Base-by-base conservation (phyloP, 1,140 invertebrate species). In the Piezodorus guildinii region DNA sequence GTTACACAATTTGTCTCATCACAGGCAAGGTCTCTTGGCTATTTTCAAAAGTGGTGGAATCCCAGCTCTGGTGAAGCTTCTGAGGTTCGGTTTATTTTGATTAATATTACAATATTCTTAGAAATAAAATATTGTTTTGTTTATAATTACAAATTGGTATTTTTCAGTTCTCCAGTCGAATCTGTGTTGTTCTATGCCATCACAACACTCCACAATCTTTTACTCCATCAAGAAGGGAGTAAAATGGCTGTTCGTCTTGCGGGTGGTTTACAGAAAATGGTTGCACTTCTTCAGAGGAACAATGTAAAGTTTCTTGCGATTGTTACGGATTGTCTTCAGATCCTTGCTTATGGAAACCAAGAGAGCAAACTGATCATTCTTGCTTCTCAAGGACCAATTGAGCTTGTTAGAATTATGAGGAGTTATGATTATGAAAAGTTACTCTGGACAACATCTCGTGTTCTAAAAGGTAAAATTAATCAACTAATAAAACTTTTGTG, bases 11-110 rank as follows among this genome's bases (percentile, higher is more conserved):
- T 85, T 99, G 70, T 97, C 95, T 2, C 94, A 97, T 73, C 94
- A 98, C 75, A 82, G 94, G 69, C 94, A 98, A 80, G 96, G 96
- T 69, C 77, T 98, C 1, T 76, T 97, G 66, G 91, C 94, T 21
- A 99, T 99, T 70, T 99, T 99, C 76, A 98, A 98, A 76, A 96
- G 93, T 69, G 95, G 94, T 34, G 96, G 96, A 8, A 99, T 99
- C 69, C 91, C 94, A 12, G 95, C 95, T 59, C 79, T 99, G 30
- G 94, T 98, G 8, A 98, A 97, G 77, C 78, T 98, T 0, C 78
- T 99, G 0, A 94, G 70, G 71, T 72, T 64, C 4, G 25, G 49
- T 46, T 21, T 10, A 19, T 6, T 34, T 25, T 2, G 2, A n/a
- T n/a, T 49, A 17, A 19, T 21, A 5, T 30, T 4, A 4, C 12